These are phyloP conservation scores for Oreocharis arfaki DNA, from an alignment of 2,113 vertebrate genomes.

Conservation along the genomic window DNA sequence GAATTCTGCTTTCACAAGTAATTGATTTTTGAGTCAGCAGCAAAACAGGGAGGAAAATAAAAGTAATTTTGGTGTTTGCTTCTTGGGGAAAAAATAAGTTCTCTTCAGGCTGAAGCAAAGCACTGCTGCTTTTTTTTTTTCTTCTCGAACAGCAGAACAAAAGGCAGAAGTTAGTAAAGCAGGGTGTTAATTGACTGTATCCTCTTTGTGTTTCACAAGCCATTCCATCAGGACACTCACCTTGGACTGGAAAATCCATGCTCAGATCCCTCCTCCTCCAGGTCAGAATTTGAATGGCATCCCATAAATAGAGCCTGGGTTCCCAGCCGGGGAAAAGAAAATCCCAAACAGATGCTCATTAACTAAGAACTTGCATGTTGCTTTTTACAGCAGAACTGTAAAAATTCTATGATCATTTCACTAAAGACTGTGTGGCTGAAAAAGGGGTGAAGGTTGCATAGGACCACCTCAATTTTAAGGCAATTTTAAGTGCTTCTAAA, in stretches of 20 bases:
- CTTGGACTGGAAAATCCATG: not conserved
- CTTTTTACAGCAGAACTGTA: not conserved
- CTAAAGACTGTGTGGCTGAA: not conserved
- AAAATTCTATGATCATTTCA: not conserved
- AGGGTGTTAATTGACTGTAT: not conserved
- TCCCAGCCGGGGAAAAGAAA: not conserved
- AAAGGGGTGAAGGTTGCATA: not conserved
- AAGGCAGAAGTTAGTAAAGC: not conserved
- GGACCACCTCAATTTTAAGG: not conserved
- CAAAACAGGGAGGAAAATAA: not conserved
- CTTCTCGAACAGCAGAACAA: not conserved
- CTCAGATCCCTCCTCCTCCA: not conserved
- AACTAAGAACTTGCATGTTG: not conserved
- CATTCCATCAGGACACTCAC: not conserved
- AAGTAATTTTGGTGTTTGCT: not conserved
- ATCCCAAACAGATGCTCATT: not conserved
- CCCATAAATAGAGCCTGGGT: not conserved
- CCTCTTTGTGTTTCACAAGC: not conserved
- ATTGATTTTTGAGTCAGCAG: not conserved
- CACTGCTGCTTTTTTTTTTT: not conserved
- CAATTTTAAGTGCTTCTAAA: not conserved
- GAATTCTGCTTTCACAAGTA: not conserved
- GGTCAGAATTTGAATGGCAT: not conserved
- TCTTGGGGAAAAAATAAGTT: not conserved
- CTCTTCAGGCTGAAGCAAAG: not conserved